Evolutionary conservation across 2,113 vertebrate genomes (phyloP).

Genomic region (Prunella himalayana): DNA sequence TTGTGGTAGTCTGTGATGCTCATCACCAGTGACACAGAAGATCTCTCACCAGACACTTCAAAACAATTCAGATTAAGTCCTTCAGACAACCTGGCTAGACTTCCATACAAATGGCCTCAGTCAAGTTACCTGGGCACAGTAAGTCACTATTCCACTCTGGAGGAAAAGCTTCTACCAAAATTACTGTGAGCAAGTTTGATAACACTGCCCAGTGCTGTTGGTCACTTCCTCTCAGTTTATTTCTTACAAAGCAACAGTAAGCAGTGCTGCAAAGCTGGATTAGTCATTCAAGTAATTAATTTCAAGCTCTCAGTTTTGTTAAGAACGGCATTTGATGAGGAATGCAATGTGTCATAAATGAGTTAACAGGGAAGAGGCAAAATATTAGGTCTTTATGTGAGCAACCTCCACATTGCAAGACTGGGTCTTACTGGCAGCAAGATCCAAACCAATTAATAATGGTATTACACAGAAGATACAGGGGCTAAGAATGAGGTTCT

Average conservation of each 20-base stretch:
- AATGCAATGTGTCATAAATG: background rate
- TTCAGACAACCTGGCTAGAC: background rate
- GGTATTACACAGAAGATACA: background rate
- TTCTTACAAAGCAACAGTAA: background rate
- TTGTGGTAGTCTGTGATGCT: background rate
- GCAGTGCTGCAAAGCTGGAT: background rate
- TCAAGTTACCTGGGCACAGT: background rate
- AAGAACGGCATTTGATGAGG: background rate
- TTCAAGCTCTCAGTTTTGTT: background rate
- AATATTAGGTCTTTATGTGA: background rate
- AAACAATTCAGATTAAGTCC: background rate
- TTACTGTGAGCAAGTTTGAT: background rate
- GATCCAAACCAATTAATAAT: background rate
- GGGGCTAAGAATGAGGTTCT: background rate
- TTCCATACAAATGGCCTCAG: background rate
- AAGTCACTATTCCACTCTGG: background rate
- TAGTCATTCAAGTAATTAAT: background rate
- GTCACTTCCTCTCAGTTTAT: background rate
- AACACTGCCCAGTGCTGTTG: accelerated
- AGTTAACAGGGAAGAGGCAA: background rate
- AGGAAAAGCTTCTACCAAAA: background rate
- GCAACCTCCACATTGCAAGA: background rate
- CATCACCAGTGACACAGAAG: background rate
- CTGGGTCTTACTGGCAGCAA: background rate
- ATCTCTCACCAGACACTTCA: background rate